Conservation (phyloP, 1,140 invertebrate genomes). For the Zaprionus lachaisei region DNA sequence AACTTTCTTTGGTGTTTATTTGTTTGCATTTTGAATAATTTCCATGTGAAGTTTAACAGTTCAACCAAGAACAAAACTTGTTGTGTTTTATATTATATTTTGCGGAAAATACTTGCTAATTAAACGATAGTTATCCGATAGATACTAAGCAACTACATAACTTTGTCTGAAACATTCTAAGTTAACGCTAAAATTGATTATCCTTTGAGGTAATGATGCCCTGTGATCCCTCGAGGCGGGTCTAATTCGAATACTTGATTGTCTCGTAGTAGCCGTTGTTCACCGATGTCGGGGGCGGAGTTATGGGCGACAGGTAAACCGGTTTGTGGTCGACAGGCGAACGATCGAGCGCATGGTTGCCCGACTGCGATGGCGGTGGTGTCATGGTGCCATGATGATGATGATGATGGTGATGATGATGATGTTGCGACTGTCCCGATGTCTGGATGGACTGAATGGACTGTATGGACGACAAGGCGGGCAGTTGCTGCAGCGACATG, state of each 20-base stretch:
- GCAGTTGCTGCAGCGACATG: constrained; percentile 74
- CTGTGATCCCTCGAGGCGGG: constrained; percentile 17
- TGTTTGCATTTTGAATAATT: background rate
- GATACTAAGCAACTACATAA: constrained; percentile 53
- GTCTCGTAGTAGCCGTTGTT: constrained; percentile 68
- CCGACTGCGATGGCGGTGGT: constrained; percentile 69
- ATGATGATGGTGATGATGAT: constrained; percentile 47
- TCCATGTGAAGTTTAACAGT: background rate
- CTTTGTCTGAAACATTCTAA: constrained; percentile 59
- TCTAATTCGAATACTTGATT: constrained; percentile 77
- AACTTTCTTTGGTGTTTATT: constrained; percentile 7
- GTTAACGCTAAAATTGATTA: constrained; percentile 59
- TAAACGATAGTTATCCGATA: constrained; percentile 40
- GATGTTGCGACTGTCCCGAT: constrained; percentile 35
- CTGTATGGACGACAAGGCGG: constrained; percentile 55
- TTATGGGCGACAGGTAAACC: constrained; percentile 74
- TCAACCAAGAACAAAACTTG: constrained; percentile 21
- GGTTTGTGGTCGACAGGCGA: constrained; percentile 76
- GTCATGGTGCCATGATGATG: constrained; percentile 69
- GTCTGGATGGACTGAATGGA: constrained; percentile 41
- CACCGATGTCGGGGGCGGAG: constrained; percentile 67
- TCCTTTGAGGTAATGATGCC: constrained; percentile 77
- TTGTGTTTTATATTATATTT: constrained; percentile 4
- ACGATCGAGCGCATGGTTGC: constrained; percentile 66
- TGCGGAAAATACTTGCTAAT: constrained; percentile 24